Evolutionary conservation across 2,113 vertebrate genomes (phyloP).

Genomic region (Athene noctua): DNA sequence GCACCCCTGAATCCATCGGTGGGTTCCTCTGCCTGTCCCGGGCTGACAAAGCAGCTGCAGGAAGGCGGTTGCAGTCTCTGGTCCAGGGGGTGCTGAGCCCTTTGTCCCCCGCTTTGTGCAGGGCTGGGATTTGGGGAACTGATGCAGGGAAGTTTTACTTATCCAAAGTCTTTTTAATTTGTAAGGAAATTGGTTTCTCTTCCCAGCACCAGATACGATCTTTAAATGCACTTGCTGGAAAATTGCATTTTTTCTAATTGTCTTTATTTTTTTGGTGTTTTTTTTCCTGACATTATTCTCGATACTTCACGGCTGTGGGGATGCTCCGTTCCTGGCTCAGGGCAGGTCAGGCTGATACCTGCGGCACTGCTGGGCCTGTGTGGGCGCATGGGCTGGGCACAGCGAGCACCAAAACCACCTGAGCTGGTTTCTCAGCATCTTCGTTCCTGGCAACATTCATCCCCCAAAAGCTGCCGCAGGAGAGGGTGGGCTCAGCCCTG

Average conservation of each 20-base stretch:
- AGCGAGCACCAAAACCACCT: accelerated
- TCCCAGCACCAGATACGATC: neutral
- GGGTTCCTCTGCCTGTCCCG: neutral
- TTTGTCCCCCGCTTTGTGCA: accelerated
- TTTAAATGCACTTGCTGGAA: neutral
- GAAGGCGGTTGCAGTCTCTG: neutral
- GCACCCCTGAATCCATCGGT: too few species aligned
- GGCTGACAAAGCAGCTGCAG: neutral
- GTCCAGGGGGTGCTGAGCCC: neutral
- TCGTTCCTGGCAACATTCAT: accelerated
- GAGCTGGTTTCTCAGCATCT: neutral
- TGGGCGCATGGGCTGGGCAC: neutral
- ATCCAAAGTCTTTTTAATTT: neutral
- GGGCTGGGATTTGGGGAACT: neutral
- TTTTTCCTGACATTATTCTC: accelerated
- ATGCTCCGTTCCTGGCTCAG: accelerated
- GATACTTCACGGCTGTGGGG: accelerated
- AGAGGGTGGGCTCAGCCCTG: neutral
- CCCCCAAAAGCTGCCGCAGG: neutral
- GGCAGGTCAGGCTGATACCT: accelerated
- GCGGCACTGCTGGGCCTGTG: neutral
- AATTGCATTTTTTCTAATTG: neutral
- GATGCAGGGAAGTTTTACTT: neutral
- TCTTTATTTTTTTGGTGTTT: neutral
- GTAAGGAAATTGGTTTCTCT: conserved; percentile 6